A percentile compares a stretch with the other conserved stretches of the same genome.
These are phyloP conservation scores for Microchirus variegatus DNA, from an alignment of 2,797 vertebrate genomes.

Conservation along the genomic window DNA sequence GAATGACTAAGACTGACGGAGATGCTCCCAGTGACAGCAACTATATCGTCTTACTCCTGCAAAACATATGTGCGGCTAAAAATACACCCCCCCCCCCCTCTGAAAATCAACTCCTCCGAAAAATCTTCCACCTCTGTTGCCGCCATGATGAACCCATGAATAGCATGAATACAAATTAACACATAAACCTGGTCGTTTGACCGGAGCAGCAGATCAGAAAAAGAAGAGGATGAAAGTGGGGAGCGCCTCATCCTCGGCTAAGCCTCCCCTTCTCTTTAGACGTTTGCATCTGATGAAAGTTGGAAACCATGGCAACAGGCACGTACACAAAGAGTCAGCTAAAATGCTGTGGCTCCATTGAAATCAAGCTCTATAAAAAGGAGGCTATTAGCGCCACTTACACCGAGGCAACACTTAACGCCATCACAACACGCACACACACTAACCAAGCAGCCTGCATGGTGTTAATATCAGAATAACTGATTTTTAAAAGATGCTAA, in stretches of 20 bases:
- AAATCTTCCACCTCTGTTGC: background rate
- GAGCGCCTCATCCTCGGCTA: conserved; percentile 62
- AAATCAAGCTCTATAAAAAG: conserved; percentile 43
- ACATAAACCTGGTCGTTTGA: conserved; percentile 21
- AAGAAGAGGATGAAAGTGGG: conserved; percentile 59
- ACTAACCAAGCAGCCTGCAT: conserved; percentile 8
- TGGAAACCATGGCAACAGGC: conserved; percentile 83
- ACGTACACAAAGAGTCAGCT: conserved; percentile 69
- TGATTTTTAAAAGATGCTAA: background rate
- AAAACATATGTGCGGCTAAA: conserved; percentile 26
- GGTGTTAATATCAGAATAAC: conserved; percentile 22
- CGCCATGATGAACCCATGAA: conserved; percentile 5
- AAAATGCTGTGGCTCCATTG: conserved; percentile 54
- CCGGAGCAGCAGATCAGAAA: conserved; percentile 48
- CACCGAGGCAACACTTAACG: conserved; percentile 27
- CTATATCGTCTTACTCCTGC: conserved; percentile 29
- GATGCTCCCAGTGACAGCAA: conserved; percentile 37
- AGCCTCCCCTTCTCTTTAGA: conserved; percentile 61
- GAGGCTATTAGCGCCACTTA: conserved; percentile 48
- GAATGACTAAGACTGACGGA: conserved; percentile 29
- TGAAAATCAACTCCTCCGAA: background rate
- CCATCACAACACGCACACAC: conserved; percentile 28
- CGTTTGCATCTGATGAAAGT: conserved; percentile 78
- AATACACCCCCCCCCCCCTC: conserved; percentile 15
- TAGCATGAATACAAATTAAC: conserved; percentile 19